phyloP scores from a whole-genome alignment of 2,888 invertebrate species.

The Machimus rusticus region DNA sequence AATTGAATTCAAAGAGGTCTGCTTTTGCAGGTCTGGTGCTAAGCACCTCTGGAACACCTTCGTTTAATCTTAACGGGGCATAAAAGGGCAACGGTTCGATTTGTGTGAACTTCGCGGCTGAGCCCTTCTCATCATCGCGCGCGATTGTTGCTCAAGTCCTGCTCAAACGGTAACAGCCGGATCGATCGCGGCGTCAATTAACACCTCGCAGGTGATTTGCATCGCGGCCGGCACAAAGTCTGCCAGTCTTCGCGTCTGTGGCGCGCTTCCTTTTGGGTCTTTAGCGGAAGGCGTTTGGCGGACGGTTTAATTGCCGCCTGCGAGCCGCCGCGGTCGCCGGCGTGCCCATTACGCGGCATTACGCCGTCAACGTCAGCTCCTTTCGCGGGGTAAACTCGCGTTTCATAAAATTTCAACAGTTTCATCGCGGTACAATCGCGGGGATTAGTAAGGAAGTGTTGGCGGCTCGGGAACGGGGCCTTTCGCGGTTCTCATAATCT shows the following conservation, averaged over 20 bases:
- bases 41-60: background rate
- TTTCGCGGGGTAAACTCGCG: background rate
- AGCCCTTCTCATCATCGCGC: background rate
- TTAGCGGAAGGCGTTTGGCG: background rate
- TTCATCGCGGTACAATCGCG: background rate
- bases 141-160: background rate
- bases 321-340: background rate
- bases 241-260: background rate
- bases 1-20: background rate
- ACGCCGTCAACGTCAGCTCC: slow-evolving; percentile 23
- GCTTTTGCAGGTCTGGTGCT: background rate
- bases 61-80: background rate
- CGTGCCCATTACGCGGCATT: background rate
- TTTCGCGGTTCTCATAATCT: slow-evolving; percentile 37
- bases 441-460: slow-evolving; percentile 12
- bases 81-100: background rate
- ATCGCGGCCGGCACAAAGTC: background rate
- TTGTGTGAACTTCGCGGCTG: background rate
- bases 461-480: background rate
- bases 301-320: slow-evolving; percentile 11
- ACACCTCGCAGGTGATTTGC: background rate
- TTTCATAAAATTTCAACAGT: slow-evolving; percentile 17
- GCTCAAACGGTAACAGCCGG: background rate
- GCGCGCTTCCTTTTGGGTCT: background rate
- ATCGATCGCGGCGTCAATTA: background rate